phyloP scores from a whole-genome alignment of 2,113 vertebrate species.

The Plestiodon gilberti region DNA sequence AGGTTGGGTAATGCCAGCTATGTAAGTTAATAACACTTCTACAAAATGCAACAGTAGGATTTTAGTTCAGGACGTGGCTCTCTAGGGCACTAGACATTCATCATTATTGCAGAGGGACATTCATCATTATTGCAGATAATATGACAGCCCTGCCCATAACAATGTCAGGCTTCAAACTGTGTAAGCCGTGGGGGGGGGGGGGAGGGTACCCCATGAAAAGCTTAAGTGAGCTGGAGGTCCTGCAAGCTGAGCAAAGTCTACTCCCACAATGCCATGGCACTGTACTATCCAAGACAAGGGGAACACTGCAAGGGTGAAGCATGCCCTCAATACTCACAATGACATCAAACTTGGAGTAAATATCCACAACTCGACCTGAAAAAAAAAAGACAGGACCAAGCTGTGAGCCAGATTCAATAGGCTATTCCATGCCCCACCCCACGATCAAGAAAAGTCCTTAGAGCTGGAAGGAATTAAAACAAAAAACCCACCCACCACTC shows the following conservation, averaged over 20 bases:
- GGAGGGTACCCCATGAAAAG: background rate
- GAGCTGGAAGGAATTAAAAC: background rate
- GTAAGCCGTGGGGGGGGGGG: background rate
- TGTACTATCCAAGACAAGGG: background rate
- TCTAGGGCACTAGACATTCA: background rate
- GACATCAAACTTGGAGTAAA: slow-evolving; percentile 98
- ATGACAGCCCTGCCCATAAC: too few species aligned
- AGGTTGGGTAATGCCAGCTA: background rate
- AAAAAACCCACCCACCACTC: too few species aligned
- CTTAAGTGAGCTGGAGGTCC: background rate
- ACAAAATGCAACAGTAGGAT: background rate
- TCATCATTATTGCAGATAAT: background rate
- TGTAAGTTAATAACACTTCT: background rate
- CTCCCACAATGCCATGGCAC: background rate
- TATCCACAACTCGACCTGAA: slow-evolving; percentile 93
- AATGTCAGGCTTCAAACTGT: background rate
- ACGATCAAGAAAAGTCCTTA: background rate
- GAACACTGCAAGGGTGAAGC: background rate
- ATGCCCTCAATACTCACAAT: slow-evolving; percentile 86
- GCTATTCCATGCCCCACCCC: background rate
- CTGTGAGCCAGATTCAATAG: background rate
- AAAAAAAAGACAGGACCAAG: slow-evolving; percentile 34
- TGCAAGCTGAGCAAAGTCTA: background rate
- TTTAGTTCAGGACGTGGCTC: background rate
- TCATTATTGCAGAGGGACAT: background rate